Base-by-base conservation (phyloP, 2,888 invertebrate genomes). In the Pharmacophagus antenor region DNA sequence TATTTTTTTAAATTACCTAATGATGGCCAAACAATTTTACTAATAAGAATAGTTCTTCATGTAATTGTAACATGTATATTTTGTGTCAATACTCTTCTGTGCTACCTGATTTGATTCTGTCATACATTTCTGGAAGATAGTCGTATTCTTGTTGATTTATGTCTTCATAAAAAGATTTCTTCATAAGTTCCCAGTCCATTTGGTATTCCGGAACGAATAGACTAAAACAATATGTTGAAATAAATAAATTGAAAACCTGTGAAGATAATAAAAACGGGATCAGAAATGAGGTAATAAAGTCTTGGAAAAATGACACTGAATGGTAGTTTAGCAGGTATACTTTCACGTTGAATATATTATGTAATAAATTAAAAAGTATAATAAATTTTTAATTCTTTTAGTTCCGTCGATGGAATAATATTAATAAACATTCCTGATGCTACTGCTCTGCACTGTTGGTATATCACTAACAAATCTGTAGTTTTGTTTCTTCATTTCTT, bases 91-190 rank as follows among this genome's bases (percentile, higher is more conserved):
- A 2, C 37, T 53, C 49, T 44, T 59, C 59, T 50, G 59, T 22
- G 25, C 59, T 59, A 4, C 17, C 18, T 2, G 49, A 54, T 1
- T 58, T 62, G 3, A 84, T 47, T 25, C 65, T 75, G 67, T 82
- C 85, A 67, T 87, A 87, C 27, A 86, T 55, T 1, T 72, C 72
- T 0, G 77, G 75, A 12, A 84, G 53, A 61, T 81, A 84, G 63
- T 85, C 84, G 55, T 78, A 79, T 0, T 69, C 65, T 0, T 66
- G 55, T 0, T 67, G 63, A 0, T 49, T 37, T 1, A 60, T n/a
- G 1, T 70, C 71, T 2, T 69, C 67, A 41, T 73, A 70, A 0
- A 80, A 7, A 1, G 68, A 57, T 42, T 74, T 70, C 63, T 79
- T 79, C 70, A 84, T 61, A 0, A 23, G 20, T 0, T 61, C 44